Percentiles rank a stretch among this genome's conserved stretches.
Conservation (phyloP, 2,888 invertebrate genomes). For the Drosophila cyrtoloma region DNA sequence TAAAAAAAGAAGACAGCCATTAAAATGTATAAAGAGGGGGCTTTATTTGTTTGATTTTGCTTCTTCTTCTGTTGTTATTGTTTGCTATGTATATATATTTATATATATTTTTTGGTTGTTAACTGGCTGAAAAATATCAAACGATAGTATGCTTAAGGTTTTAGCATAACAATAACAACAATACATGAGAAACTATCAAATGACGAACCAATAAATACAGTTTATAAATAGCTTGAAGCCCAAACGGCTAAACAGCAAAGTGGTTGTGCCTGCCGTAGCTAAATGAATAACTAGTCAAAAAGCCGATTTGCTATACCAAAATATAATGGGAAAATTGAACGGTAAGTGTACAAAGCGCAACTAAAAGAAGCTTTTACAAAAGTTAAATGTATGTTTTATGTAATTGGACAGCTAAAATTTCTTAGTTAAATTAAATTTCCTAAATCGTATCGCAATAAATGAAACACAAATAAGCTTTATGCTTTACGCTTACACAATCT, state of each 20-base stretch:
- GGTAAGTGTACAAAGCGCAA: background rate
- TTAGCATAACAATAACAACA: slow-evolving; percentile 62
- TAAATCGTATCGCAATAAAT: background rate
- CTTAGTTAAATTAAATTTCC: background rate
- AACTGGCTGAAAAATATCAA: slow-evolving; percentile 66
- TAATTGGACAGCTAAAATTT: background rate
- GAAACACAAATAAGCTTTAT: background rate
- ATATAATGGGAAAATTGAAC: slow-evolving; percentile 8
- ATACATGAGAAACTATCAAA: slow-evolving; percentile 35
- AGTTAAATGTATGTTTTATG: background rate
- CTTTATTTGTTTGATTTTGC: slow-evolving; percentile 36
- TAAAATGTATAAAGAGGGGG: slow-evolving; percentile 36
- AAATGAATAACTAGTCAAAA: slow-evolving; percentile 10
- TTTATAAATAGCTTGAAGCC: slow-evolving; percentile 54
- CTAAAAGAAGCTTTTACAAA: background rate
- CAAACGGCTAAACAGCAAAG: slow-evolving; percentile 56
- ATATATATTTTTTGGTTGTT: slow-evolving; percentile 23
- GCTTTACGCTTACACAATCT: background rate
- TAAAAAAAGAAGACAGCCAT: slow-evolving; percentile 46
- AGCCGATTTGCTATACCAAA: background rate
- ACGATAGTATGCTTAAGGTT: slow-evolving; percentile 56
- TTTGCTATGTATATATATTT: slow-evolving; percentile 10
- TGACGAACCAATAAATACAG: slow-evolving; percentile 67
- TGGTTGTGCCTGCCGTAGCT: slow-evolving; percentile 2
- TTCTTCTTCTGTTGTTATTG: slow-evolving; percentile 16